A percentile compares a stretch with the other conserved stretches of the same genome.
Evolutionary conservation across 2,797 vertebrate genomes (phyloP).

Genomic region (Tragelaphus oryx): DNA sequence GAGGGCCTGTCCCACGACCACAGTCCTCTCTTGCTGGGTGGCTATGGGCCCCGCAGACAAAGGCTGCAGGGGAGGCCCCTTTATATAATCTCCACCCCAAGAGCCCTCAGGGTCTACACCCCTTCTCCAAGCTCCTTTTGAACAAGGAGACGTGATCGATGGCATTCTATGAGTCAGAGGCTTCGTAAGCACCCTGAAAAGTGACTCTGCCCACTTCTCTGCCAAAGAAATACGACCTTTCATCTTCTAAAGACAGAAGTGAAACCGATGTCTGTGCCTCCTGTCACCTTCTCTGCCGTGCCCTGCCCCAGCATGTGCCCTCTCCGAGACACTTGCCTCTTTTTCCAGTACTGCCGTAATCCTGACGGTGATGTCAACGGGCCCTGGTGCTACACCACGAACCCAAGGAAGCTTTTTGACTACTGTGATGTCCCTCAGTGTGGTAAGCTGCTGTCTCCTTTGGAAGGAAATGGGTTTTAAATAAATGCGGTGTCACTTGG

Average conservation of each 20-base stretch:
- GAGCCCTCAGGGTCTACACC: neutral
- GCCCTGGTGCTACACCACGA: constrained; percentile 96
- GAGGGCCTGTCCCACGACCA: neutral
- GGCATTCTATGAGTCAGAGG: no score
- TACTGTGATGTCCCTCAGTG: constrained; percentile 93
- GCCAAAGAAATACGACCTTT: fast-evolving
- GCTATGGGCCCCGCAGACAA: neutral
- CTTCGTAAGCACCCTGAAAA: neutral
- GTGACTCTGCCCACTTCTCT: neutral
- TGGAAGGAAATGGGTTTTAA: neutral
- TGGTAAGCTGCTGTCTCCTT: constrained; percentile 79
- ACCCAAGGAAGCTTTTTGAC: constrained; percentile 88
- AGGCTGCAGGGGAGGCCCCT: no score
- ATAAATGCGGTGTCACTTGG: neutral
- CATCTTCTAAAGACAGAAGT: neutral
- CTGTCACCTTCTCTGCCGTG: neutral
- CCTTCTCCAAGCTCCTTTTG: neutral
- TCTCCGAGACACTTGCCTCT: neutral
- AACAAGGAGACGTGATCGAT: neutral
- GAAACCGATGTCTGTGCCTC: fast-evolving
- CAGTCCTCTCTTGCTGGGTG: neutral
- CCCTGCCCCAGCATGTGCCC: fast-evolving
- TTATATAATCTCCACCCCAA: no score
- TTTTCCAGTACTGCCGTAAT: constrained; percentile 91
- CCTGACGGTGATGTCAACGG: constrained; percentile 92